These are phyloP conservation scores for Dinoponera quadriceps DNA, from an alignment of 1,140 invertebrate genomes.

Conservation along the genomic window DNA sequence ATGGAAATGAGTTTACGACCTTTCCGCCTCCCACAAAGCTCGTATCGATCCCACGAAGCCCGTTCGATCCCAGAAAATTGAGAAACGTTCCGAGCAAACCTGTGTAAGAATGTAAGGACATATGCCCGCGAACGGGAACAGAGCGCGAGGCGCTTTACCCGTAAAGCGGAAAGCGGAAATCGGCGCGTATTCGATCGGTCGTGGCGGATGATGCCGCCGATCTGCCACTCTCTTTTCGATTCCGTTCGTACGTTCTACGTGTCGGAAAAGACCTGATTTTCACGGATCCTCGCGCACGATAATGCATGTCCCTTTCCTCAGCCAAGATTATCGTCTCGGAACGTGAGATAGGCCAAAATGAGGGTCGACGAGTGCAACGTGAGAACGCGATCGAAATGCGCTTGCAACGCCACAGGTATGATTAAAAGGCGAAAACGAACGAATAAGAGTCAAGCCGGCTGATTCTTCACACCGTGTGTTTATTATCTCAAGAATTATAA, in stretches of 20 bases:
- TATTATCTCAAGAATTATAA: slow-evolving; percentile 17
- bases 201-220: background rate
- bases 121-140: slow-evolving; percentile 1
- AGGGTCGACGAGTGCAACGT: background rate
- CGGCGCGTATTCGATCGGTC: slow-evolving; percentile 28
- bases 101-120: background rate
- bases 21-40: background rate
- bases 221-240: background rate
- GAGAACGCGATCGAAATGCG: background rate
- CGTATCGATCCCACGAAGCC: background rate
- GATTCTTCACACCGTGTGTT: background rate
- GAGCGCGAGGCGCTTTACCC: background rate
- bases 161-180: slow-evolving; percentile 21
- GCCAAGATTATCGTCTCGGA: background rate
- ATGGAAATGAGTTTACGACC: slow-evolving; percentile 9
- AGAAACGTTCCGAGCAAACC: background rate
- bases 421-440: background rate
- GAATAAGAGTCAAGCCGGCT: background rate
- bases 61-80: slow-evolving; percentile 7
- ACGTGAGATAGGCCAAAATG: background rate
- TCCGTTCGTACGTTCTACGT: slow-evolving; percentile 7
- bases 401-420: background rate
- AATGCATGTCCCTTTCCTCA: slow-evolving; percentile 7
- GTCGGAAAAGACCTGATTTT: slow-evolving; percentile 58
- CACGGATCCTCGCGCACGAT: slow-evolving; percentile 56